A percentile compares a stretch with the other conserved stretches of the same genome.
These are phyloP conservation scores for Muscidifurax raptorellus DNA, from an alignment of 1,140 invertebrate genomes.

Conservation along the genomic window DNA sequence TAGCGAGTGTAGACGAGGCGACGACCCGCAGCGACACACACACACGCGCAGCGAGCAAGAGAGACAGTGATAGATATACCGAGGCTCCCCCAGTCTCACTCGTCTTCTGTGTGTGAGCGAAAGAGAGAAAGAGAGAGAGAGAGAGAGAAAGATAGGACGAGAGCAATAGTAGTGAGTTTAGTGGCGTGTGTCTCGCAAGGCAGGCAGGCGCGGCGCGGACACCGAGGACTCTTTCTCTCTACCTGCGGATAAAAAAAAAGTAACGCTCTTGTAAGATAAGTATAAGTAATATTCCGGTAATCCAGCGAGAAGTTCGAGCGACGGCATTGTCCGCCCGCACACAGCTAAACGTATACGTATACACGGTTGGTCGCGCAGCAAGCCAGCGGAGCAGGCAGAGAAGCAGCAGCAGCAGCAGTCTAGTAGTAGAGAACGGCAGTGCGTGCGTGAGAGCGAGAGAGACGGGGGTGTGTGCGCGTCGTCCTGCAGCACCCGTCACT, in stretches of 20 bases:
- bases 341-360: background rate
- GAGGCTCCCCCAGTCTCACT: too few relatives aligned
- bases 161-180: background rate
- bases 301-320: background rate
- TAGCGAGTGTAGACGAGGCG: slow-evolving; percentile 20
- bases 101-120: background rate
- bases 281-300: background rate
- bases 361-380: background rate
- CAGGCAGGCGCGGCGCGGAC: slow-evolving; percentile 8
- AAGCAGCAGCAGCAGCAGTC: background rate
- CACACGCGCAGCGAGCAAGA: background rate
- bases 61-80: background rate
- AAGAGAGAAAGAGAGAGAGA: background rate
- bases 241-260: background rate
- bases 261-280: background rate
- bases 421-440: slow-evolving; percentile 71
- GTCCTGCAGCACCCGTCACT: background rate
- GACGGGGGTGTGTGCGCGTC: slow-evolving; percentile 18
- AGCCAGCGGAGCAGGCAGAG: slow-evolving; percentile 2
- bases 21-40: slow-evolving; percentile 9
- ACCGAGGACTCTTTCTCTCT: background rate
- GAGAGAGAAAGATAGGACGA: background rate
- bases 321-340: slow-evolving; percentile 22
- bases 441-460: slow-evolving; percentile 55
- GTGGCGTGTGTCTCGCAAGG: background rate